These are phyloP conservation scores for Venturia canescens DNA, from an alignment of 1,140 invertebrate genomes.

Conservation along the genomic window DNA sequence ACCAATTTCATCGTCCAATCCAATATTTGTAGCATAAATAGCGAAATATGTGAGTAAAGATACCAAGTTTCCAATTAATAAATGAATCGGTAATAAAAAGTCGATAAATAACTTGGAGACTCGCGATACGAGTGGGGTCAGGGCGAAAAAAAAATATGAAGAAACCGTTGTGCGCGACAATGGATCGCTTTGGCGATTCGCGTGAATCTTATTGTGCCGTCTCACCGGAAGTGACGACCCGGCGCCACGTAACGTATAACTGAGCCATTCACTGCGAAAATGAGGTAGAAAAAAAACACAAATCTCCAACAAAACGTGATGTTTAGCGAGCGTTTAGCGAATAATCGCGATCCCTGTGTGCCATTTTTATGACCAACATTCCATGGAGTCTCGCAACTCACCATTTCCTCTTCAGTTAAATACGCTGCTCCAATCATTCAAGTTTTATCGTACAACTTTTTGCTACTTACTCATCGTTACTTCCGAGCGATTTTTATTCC, in stretches of 20 bases:
- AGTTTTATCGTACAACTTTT: background rate
- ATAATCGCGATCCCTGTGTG: conserved; percentile 5
- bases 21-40: no score
- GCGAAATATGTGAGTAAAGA: no score
- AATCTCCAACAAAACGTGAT: background rate
- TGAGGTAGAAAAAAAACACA: background rate
- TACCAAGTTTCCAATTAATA: no score
- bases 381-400: background rate
- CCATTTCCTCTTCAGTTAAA: no score
- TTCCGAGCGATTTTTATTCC: background rate
- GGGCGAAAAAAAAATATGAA: background rate
- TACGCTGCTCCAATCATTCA: background rate
- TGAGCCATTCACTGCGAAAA: conserved; percentile 2
- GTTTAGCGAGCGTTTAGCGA: conserved; percentile 6
- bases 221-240: conserved; percentile 12
- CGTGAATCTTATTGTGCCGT: background rate
- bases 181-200: background rate
- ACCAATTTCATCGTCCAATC: no score
- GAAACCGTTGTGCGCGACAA: background rate
- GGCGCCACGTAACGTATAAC: conserved; percentile 1
- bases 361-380: conserved; percentile 9
- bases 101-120: background rate
- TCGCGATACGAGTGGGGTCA: background rate
- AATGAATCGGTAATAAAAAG: background rate
- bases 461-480: background rate